Conservation (phyloP, 2,113 vertebrate genomes). For the Baryphthengus martii region DNA sequence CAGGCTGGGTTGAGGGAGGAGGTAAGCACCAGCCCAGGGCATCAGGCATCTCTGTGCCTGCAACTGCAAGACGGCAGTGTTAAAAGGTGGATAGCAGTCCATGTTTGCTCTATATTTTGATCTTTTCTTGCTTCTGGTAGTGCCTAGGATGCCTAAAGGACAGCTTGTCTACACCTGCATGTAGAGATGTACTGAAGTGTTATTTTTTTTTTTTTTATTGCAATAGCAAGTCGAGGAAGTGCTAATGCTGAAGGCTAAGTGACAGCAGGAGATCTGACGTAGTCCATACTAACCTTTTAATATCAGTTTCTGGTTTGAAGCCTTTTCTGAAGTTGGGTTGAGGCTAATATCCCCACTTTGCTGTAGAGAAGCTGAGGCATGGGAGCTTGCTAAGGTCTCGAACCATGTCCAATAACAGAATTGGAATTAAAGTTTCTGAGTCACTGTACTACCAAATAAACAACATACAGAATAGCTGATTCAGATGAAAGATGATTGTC, state of each 20-base stretch:
- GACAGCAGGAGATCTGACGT: not conserved
- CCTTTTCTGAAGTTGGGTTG: not conserved
- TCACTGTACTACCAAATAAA: not conserved
- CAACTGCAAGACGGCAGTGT: not conserved
- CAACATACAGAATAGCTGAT: not conserved
- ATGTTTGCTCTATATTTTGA: not conserved
- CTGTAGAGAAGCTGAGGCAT: not conserved
- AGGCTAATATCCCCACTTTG: not conserved
- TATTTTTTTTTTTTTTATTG: not conserved
- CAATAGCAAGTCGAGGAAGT: not conserved
- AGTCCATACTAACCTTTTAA: not conserved
- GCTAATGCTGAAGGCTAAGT: not conserved
- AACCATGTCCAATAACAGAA: not conserved
- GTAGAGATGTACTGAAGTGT: not conserved
- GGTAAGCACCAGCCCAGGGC: not conserved
- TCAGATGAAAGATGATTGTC: slow-evolving; percentile 18
- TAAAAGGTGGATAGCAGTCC: not conserved
- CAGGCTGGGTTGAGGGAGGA: not conserved
- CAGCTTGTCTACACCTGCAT: not conserved
- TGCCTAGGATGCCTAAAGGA: not conserved
- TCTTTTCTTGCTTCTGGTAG: not conserved
- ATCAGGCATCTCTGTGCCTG: not conserved
- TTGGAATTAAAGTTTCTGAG: not conserved
- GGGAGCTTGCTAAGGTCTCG: not conserved
- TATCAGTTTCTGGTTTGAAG: not conserved